These are phyloP conservation scores for Ptychoptera albimana DNA, from an alignment of 2,888 invertebrate genomes.

Conservation along the genomic window DNA sequence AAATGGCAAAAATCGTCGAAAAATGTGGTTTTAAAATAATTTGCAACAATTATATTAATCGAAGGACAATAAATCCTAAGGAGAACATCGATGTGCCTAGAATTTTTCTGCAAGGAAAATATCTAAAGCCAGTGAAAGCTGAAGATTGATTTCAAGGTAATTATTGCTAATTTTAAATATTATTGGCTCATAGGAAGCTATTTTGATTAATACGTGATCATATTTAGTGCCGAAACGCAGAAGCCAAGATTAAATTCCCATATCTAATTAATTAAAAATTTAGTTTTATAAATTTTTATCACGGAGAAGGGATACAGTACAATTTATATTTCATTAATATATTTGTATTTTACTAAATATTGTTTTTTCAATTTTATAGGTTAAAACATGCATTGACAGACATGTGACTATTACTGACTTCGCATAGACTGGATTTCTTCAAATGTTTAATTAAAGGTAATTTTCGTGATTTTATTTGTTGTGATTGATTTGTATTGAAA, in stretches of 20 bases:
- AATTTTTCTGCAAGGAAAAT: conserved; percentile 86
- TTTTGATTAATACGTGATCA: conserved; percentile 2
- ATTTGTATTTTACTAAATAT: too few species aligned
- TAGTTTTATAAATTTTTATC: background rate
- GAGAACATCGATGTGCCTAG: conserved; percentile 82
- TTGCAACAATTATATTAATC: conserved; percentile 60
- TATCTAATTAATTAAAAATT: conserved; percentile 5
- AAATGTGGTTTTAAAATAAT: conserved; percentile 53
- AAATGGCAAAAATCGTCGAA: conserved; percentile 46
- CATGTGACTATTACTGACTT: too few species aligned
- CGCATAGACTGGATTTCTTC: too few species aligned
- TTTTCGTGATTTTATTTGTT: background rate
- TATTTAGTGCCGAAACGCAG: conserved; percentile 3
- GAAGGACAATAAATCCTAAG: conserved; percentile 83
- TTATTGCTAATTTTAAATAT: conserved; percentile 5
- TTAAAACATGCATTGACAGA: too few species aligned
- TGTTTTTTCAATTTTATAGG: too few species aligned
- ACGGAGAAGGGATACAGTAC: too few species aligned
- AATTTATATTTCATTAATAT: too few species aligned
- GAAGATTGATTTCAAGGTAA: conserved; percentile 2
- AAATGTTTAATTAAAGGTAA: too few species aligned
- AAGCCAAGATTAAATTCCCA: conserved; percentile 1
- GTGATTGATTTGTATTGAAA: background rate
- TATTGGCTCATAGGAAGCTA: background rate
- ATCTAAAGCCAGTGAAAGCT: conserved; percentile 38